Conservation (phyloP, 2,888 invertebrate species). For the Laothoe populi region DNA sequence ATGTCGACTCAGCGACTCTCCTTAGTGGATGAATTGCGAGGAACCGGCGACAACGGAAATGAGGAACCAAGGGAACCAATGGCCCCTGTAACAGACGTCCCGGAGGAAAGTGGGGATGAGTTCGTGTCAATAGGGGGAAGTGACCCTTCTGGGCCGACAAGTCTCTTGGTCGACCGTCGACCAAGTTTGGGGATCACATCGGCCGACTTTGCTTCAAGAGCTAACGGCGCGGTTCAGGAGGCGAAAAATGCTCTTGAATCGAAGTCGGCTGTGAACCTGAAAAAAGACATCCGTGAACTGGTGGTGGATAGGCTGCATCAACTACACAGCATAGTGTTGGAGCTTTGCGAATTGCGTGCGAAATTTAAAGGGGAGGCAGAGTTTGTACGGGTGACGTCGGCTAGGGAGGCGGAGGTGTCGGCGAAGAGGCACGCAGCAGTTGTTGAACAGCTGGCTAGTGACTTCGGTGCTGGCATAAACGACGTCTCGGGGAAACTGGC, state of each 20-base stretch:
- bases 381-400: not conserved
- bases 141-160: not conserved
- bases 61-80: too few relatives aligned
- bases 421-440: not conserved
- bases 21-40: not conserved
- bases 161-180: not conserved
- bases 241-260: not conserved
- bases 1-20: not conserved
- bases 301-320: not conserved
- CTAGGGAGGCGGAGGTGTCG: not conserved
- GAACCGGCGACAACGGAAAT: not conserved
- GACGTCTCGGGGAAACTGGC: not conserved
- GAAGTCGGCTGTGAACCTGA: not conserved
- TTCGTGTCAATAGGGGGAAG: not conserved
- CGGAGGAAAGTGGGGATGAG: not conserved
- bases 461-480: not conserved
- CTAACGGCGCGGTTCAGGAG: not conserved
- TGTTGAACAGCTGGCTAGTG: not conserved
- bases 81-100: too few relatives aligned
- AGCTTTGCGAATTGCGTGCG: not conserved
- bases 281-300: not conserved
- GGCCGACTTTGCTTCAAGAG: not conserved
- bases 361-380: not conserved
- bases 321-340: not conserved
- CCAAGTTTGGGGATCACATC: too few relatives aligned